Evolutionary conservation across 1,140 invertebrate species (phyloP), one percentile per base, ranked within the genome.

Genomic region (Drosophila persimilis): DNA sequence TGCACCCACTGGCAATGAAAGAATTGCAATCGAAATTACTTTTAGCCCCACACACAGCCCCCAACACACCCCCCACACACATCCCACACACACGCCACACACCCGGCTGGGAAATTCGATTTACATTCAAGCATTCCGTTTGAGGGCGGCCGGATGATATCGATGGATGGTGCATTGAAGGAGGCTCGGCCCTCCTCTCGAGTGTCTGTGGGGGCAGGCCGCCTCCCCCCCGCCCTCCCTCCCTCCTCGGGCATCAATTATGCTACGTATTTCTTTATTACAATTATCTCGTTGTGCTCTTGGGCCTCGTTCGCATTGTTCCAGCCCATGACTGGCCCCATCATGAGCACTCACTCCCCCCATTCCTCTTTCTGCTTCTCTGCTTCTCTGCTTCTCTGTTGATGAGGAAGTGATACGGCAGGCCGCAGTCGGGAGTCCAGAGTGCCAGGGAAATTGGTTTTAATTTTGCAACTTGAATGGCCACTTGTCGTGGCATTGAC

Each of bases 381-480:
- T 35, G 13, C 5, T 11, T 17, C 17, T 39, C 22, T 29, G 4
- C 6, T n/a, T n/a, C 39, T 55, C 39, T 55, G 24, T 11, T 51
- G 81, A 80, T 86, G 80, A 48, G 64, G 35, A 20, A 57, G 59
- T 62, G 81, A 86, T 88, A 86, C 83, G 59, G 83, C 83, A 86
- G 81, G 52, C 79, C 50, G 35, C 35, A 39, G 35, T 39, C 13
- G 35, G 3, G 4, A 13, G 35, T 39, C 31, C 8, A 9, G 8
- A 31, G 9, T 31, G 31, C 31, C 59, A 83, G 57, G 72, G 66
- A 77, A 77, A 77, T 72, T 72, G 56, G 52, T 65, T 62, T 83
- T 77, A 73, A 77, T 69, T 65, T 73, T 53, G 73, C 63, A 69
- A 81, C 77, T 73, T 67, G 63, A 67, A 41, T 56, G 41, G 61